These are phyloP conservation scores for Rhinoraja longicauda DNA, from an alignment of 2,797 vertebrate species.

Conservation along the genomic window DNA sequence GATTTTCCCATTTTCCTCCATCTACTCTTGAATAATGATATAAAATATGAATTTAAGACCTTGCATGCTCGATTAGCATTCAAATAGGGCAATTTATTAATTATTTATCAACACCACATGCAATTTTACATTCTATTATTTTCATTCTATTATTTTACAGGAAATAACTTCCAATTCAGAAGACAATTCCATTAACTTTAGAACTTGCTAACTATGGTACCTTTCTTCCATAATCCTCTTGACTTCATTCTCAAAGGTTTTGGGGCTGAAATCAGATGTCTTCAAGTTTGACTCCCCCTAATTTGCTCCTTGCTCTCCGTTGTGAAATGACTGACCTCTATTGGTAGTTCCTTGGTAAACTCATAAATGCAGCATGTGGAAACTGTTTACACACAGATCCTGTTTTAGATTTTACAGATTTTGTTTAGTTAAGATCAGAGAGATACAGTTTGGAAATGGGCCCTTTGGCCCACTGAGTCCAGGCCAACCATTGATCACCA, in stretches of 20 bases:
- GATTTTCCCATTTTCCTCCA: no score
- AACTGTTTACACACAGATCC: neutral
- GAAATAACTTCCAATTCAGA: neutral
- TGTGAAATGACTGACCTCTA: neutral
- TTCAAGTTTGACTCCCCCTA: neutral
- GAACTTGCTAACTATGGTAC: neutral
- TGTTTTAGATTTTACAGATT: neutral
- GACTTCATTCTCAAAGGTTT: neutral
- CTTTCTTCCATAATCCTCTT: neutral
- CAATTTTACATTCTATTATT: neutral
- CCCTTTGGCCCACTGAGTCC: no score
- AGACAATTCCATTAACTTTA: neutral
- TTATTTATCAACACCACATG: neutral
- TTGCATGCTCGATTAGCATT: neutral
- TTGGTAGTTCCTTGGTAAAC: neutral
- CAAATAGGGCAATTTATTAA: neutral
- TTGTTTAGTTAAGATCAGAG: no score
- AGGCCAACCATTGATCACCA: no score
- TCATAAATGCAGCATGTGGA: neutral
- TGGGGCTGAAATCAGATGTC: neutral
- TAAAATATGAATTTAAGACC: neutral
- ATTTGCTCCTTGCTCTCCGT: neutral
- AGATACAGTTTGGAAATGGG: no score
- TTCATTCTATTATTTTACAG: neutral
- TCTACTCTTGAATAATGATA: neutral